Percentiles rank a stretch among this genome's conserved stretches.
These are phyloP conservation scores for Coluber constrictor DNA, from an alignment of 2,797 vertebrate species.

Conservation along the genomic window DNA sequence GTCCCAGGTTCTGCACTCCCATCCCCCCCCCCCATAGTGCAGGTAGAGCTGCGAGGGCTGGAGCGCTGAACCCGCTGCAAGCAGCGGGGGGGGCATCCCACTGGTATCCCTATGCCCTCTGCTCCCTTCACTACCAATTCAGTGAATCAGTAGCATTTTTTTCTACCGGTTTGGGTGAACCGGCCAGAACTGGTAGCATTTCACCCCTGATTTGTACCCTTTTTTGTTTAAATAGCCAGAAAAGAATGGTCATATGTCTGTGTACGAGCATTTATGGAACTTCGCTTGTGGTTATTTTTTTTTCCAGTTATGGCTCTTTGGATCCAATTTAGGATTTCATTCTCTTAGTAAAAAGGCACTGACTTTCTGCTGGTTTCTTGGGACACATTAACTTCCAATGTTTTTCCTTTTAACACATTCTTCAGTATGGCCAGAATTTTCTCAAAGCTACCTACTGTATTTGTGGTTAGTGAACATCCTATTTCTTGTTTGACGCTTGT, in stretches of 20 bases:
- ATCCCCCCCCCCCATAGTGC: too few species aligned
- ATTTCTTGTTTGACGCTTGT: neutral
- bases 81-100: too few species aligned
- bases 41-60: too few species aligned
- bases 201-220: neutral
- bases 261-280: neutral
- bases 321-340: neutral
- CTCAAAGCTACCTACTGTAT: neutral
- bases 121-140: too few species aligned
- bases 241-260: neutral
- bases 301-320: neutral
- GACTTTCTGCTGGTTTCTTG: neutral
- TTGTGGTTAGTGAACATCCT: neutral
- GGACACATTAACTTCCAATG: neutral
- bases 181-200: too few species aligned
- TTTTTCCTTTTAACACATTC: neutral
- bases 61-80: too few species aligned
- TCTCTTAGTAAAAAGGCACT: neutral
- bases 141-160: too few species aligned
- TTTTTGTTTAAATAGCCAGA: neutral
- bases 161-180: too few species aligned
- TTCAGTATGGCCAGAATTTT: neutral
- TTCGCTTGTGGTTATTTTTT: neutral
- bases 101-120: too few species aligned
- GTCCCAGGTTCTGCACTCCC: too few species aligned